A percentile compares a stretch with the other conserved stretches of the same genome.
Conservation (phyloP, 1,140 invertebrate genomes). For the Latrodectus geometricus region DNA sequence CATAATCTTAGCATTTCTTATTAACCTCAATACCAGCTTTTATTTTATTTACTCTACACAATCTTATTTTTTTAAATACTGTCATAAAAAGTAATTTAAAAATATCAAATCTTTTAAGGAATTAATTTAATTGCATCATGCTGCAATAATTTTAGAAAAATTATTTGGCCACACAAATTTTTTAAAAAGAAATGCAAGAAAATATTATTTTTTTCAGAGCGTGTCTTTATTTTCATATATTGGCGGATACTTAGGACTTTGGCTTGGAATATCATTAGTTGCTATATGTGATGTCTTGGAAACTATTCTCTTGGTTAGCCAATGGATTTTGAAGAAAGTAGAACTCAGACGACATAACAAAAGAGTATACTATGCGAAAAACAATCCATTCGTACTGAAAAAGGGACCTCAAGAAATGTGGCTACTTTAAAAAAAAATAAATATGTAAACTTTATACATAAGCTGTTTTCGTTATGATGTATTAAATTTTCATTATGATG, state of each 20-base stretch:
- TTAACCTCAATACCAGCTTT: too few species aligned
- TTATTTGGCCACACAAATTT: too few species aligned
- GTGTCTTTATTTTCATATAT: constrained; percentile 43
- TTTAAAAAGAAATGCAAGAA: not conserved
- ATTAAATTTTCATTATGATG: too few species aligned
- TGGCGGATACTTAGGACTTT: constrained; percentile 46
- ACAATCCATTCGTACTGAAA: not conserved
- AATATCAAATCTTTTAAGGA: too few species aligned
- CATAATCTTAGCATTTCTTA: too few species aligned
- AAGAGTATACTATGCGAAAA: not conserved
- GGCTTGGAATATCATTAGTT: constrained; percentile 41
- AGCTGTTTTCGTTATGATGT: too few species aligned
- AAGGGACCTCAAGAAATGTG: not conserved
- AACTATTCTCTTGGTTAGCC: constrained; percentile 3
- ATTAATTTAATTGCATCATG: too few species aligned
- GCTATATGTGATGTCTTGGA: constrained; percentile 41
- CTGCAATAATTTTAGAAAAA: too few species aligned
- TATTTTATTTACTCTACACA: too few species aligned
- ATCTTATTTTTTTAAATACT: too few species aligned
- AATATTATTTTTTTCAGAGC: constrained; percentile 22
- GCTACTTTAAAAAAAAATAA: not conserved
- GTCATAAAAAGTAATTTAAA: too few species aligned
- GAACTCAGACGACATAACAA: not conserved
- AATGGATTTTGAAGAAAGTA: constrained; percentile 1
- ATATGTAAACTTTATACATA: not conserved